Percentiles rank a stretch among this genome's conserved stretches.
Evolutionary conservation across 2,797 vertebrate species (phyloP).

Genomic region (Paedocypris micromegethes): DNA sequence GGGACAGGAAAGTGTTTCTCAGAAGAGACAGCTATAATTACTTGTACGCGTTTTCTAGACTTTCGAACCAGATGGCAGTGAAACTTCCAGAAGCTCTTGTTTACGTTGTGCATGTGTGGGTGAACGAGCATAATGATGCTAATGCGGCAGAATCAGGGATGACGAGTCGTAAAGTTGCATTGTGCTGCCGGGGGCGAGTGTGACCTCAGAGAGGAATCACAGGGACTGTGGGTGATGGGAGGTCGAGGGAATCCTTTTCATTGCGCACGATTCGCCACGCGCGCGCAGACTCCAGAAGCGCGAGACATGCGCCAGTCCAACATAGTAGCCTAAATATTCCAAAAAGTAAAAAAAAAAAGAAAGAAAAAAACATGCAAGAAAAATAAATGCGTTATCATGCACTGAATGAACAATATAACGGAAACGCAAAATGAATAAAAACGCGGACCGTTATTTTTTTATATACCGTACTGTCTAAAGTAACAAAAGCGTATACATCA

Average conservation of each 20-base stretch:
- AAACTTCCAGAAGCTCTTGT: conserved; percentile 73
- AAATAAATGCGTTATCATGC: no score
- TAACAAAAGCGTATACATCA: neutral
- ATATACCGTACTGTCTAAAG: no score
- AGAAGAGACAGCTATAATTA: conserved; percentile 77
- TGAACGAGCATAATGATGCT: conserved; percentile 61
- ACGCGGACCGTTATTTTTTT: no score
- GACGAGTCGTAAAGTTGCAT: conserved; percentile 75
- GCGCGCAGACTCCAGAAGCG: conserved; percentile 62
- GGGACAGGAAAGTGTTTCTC: conserved; percentile 57
- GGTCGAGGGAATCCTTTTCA: conserved; percentile 73
- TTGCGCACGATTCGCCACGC: conserved; percentile 73
- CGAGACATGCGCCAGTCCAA: conserved; percentile 21
- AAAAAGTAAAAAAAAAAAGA: neutral
- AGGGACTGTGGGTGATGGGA: conserved; percentile 59
- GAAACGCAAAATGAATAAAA: no score
- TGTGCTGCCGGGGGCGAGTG: conserved; percentile 67
- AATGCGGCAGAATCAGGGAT: conserved; percentile 68
- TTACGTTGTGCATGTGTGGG: conserved; percentile 66
- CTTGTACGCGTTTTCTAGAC: conserved; percentile 74
- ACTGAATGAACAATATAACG: no score
- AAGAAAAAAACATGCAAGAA: no score
- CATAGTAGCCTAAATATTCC: conserved; percentile 3
- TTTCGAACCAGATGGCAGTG: conserved; percentile 79
- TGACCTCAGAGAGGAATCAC: conserved; percentile 73